These are phyloP conservation scores for Urocynchramus pylzowi DNA, from an alignment of 2,113 vertebrate genomes.

Conservation along the genomic window DNA sequence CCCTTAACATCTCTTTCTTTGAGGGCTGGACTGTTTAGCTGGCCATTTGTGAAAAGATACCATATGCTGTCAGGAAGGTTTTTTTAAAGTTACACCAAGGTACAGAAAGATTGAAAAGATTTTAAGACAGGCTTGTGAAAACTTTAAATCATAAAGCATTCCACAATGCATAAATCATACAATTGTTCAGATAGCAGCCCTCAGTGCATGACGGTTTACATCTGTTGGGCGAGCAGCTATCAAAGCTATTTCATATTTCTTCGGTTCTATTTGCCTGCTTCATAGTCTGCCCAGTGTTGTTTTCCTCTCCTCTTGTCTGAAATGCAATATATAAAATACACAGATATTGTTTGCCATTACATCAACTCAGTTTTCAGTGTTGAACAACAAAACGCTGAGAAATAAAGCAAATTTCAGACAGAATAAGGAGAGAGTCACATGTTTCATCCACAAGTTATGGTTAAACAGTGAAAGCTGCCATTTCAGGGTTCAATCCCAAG, in stretches of 20 bases:
- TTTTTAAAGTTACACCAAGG: neutral
- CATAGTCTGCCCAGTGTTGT: neutral
- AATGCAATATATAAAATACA: neutral
- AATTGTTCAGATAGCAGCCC: neutral
- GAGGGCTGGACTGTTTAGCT: neutral
- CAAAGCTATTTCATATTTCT: neutral
- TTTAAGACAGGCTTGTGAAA: neutral
- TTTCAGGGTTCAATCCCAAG: neutral
- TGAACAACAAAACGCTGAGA: neutral
- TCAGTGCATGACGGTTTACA: neutral
- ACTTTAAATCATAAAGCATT: neutral
- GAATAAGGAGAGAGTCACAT: neutral
- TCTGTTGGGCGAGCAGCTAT: neutral
- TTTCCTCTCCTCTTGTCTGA: neutral
- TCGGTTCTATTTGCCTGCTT: neutral
- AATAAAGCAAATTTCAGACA: neutral
- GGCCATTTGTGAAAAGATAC: neutral
- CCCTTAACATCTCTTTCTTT: neutral
- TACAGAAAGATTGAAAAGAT: neutral
- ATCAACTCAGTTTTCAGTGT: neutral
- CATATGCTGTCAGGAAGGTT: neutral
- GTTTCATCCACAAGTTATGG: neutral
- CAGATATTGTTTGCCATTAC: neutral
- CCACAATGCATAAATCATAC: neutral
- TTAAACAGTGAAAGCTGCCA: neutral